These are phyloP conservation scores for Colossoma macropomum DNA, from an alignment of 2,113 vertebrate genomes.

Conservation along the genomic window DNA sequence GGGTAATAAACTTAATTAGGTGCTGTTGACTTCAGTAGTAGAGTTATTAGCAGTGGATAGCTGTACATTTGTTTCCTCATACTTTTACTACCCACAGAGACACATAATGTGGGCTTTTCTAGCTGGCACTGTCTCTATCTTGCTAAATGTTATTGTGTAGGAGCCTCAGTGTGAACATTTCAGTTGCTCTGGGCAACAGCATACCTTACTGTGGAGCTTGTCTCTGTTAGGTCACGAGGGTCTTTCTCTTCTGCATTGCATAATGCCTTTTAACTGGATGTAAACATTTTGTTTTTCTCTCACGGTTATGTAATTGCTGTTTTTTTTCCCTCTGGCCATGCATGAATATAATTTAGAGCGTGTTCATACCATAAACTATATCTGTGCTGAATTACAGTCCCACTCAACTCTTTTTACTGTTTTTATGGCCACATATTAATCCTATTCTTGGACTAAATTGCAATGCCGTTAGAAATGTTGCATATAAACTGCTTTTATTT, in stretches of 20 bases:
- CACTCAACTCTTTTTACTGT: neutral
- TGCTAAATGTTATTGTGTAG: neutral
- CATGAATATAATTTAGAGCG: neutral
- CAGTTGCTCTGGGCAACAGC: neutral
- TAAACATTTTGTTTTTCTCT: conserved; percentile 5
- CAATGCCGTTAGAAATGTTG: neutral
- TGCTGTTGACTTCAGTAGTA: neutral
- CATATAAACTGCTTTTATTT: neutral
- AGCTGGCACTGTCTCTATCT: neutral
- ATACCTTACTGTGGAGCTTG: neutral
- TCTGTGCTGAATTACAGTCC: neutral
- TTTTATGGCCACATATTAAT: neutral
- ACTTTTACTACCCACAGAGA: neutral
- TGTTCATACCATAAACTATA: neutral
- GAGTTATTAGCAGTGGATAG: neutral
- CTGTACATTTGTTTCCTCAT: neutral
- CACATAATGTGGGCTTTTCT: conserved; percentile 26
- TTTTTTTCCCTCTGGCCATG: neutral
- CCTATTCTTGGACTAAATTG: neutral
- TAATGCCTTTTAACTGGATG: neutral
- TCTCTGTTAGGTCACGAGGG: neutral
- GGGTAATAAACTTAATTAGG: neutral
- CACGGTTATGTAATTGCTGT: neutral
- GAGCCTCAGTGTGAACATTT: neutral
- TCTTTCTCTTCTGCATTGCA: neutral